Percentiles rank a stretch among this genome's conserved stretches.
phyloP scores from a whole-genome alignment of 1,140 invertebrate genomes.

The Drosophila trapezifrons region DNA sequence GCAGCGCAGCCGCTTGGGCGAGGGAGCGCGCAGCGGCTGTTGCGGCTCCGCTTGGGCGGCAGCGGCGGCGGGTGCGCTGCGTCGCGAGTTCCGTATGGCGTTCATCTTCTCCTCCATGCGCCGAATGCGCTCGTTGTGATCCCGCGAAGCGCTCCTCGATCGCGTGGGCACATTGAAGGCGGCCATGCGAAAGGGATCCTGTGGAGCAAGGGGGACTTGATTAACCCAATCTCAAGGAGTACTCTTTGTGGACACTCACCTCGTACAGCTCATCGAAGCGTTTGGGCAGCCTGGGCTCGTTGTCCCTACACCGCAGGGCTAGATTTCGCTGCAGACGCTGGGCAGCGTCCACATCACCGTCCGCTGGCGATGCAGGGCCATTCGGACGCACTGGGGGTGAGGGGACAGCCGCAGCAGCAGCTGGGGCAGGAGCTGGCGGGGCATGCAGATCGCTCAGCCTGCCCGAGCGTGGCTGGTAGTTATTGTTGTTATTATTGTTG shows the following conservation, averaged over 20 bases:
- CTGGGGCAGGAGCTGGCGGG: conserved; percentile 32
- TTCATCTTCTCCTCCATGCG: conserved; percentile 84
- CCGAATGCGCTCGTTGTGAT: conserved; percentile 80
- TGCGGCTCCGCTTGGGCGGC: conserved; percentile 60
- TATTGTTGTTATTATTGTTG: conserved; percentile 73
- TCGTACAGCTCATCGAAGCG: conserved; percentile 81
- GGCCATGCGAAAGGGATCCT: conserved; percentile 83
- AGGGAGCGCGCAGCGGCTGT: conserved; percentile 64
- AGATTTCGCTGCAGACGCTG: conserved; percentile 79
- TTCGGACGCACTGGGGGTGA: conserved; percentile 30
- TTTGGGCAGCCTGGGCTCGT: conserved; percentile 77
- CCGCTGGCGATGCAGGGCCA: conserved; percentile 17
- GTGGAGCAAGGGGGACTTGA: not conserved
- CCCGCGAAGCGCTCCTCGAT: conserved; percentile 72
- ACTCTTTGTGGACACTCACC: conserved; percentile 29
- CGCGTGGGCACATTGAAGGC: conserved; percentile 80
- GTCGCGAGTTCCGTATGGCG: conserved; percentile 76
- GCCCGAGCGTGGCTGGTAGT: conserved; percentile 73
- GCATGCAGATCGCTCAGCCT: conserved; percentile 72
- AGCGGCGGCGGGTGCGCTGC: conserved; percentile 64
- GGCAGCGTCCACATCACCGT: conserved; percentile 75
- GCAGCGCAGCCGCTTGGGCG: conserved; percentile 85
- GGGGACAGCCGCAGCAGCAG: conserved; percentile 17
- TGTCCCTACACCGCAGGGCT: conserved; percentile 77
- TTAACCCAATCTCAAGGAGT: not conserved